A percentile compares a stretch with the other conserved stretches of the same genome.
phyloP scores from a whole-genome alignment of 1,140 invertebrate genomes.

The Drosophila pseudoobscura region DNA sequence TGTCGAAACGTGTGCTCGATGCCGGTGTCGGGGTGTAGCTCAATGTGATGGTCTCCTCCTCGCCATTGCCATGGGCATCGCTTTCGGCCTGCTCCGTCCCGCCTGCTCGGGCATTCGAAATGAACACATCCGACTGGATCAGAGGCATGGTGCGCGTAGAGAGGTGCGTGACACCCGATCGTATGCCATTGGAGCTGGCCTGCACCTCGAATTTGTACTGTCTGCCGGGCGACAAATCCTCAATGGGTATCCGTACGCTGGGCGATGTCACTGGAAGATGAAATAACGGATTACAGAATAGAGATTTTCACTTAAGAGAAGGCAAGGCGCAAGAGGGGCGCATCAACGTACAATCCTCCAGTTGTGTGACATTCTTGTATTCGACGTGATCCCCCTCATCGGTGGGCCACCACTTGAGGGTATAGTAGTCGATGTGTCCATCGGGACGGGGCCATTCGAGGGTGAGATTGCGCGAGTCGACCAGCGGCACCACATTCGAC shows the following conservation, averaged over 20 bases:
- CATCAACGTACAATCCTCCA: slow-evolving; percentile 52
- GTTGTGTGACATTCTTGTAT: slow-evolving; percentile 85
- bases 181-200: slow-evolving; percentile 90
- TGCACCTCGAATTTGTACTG: slow-evolving; percentile 90
- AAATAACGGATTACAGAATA: neutral
- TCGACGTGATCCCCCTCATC: slow-evolving; percentile 83
- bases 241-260: slow-evolving; percentile 86
- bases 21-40: slow-evolving; percentile 93
- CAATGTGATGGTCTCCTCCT: slow-evolving; percentile 86
- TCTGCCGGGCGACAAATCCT: slow-evolving; percentile 90
- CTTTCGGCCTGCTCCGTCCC: slow-evolving; percentile 83
- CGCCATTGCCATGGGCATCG: neutral
- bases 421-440: slow-evolving; percentile 92
- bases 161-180: slow-evolving; percentile 88
- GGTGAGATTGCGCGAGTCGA: slow-evolving; percentile 95
- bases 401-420: slow-evolving; percentile 89
- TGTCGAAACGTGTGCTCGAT: slow-evolving; percentile 89
- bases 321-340: too few relatives aligned
- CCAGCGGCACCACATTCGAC: slow-evolving; percentile 89
- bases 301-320: neutral
- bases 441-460: slow-evolving; percentile 93
- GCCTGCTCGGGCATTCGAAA: slow-evolving; percentile 90
- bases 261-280: slow-evolving; percentile 30
- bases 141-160: slow-evolving; percentile 92
- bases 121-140: slow-evolving; percentile 94